These are phyloP conservation scores for Sebastiscus tertius DNA, from an alignment of 2,797 vertebrate species.

Conservation along the genomic window DNA sequence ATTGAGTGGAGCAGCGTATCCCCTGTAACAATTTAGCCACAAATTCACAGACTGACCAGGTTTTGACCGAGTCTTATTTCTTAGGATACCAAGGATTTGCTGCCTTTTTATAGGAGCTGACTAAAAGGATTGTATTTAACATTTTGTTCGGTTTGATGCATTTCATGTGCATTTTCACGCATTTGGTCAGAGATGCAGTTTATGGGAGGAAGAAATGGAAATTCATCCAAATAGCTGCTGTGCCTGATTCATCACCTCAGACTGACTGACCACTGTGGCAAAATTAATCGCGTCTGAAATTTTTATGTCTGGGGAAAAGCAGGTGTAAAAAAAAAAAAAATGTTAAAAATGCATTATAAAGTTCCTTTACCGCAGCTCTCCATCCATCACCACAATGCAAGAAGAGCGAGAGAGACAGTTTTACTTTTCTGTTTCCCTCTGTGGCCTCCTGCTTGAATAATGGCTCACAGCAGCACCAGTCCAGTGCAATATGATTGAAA, in stretches of 20 bases:
- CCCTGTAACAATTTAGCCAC: no score
- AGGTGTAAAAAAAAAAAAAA: background rate
- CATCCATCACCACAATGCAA: background rate
- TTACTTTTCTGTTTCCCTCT: background rate
- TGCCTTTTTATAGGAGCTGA: background rate
- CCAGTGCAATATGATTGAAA: conserved; percentile 12
- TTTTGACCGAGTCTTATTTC: no score
- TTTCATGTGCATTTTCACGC: conserved; percentile 7
- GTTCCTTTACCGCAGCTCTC: conserved; percentile 9
- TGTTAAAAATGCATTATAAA: background rate
- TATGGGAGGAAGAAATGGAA: conserved; percentile 30
- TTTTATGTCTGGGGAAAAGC: conserved; percentile 26
- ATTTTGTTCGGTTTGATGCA: background rate
- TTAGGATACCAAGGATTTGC: background rate
- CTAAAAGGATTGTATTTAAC: background rate
- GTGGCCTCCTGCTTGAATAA: conserved; percentile 13
- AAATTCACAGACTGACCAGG: no score
- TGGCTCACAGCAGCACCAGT: conserved; percentile 27
- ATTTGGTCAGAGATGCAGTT: conserved; percentile 5
- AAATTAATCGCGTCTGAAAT: conserved; percentile 34
- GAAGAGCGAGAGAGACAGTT: background rate
- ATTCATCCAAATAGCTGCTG: conserved; percentile 37
- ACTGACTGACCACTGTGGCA: conserved; percentile 16
- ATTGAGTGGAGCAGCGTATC: no score
- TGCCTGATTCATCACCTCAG: conserved; percentile 19